Evolutionary conservation across 2,113 vertebrate genomes (phyloP), one percentile per base, ranked within the genome.

Genomic region (Bubo bubo): DNA sequence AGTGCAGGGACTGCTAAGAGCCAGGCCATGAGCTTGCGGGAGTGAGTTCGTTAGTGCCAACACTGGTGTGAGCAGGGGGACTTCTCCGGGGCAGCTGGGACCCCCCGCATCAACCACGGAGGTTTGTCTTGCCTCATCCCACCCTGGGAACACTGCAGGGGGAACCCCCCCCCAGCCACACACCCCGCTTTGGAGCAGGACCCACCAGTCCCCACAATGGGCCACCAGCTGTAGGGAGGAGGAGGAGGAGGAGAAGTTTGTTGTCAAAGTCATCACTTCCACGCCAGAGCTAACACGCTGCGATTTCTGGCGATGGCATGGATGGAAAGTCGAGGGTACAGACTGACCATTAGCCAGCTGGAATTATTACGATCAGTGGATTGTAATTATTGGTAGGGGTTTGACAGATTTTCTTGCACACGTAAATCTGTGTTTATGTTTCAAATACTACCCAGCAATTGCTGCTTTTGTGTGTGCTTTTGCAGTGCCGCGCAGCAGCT

Each of bases 161-260:
- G 35, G 34, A 3, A 17, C 19, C 3, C 9, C 20, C 20, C 7
- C 8, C 10, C 19, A 10, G 32, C 21, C 32, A 9, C 1, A 1
- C 11, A 22, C 2, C 30, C 41, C 9, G 7, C 43, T n/a, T 24
- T 2, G 22, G 39, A 45, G 34, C 27, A 41, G 47, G 35, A 86
- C 19, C 10, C 34, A 21, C 18, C 1, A 21, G 5, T 63, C 45
- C 59, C n/a, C 53, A 49, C 32, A 26, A 12, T 0, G 9, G 12
- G 23, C 19, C 41, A 11, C 8, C 2, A 3, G 21, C 22, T 34
- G n/a, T 6, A 7, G 2, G 41, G 16, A 64, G 39, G 2, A 34
- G 12, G 19, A 66, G 15, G n/a, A 77, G 19, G 15, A 91, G 21
- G 35, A 95, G 9, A 74, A 37, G 12, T 74, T 84, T 76, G 14